These are phyloP conservation scores for Drosophila affinis DNA, from an alignment of 2,888 invertebrate genomes.

Conservation along the genomic window DNA sequence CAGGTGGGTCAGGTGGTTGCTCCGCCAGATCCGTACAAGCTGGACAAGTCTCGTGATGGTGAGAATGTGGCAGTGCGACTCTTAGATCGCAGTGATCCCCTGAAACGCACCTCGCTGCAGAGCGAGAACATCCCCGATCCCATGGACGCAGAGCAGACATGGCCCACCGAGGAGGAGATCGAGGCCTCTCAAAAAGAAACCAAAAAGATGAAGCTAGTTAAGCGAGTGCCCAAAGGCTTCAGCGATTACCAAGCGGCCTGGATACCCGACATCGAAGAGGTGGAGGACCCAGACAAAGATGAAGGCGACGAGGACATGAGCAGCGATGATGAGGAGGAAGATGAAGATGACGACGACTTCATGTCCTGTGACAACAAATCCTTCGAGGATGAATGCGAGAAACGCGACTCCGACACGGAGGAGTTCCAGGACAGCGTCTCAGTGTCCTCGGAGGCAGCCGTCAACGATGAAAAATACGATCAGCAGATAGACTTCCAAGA, in stretches of 20 bases:
- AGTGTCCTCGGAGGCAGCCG: slow-evolving; percentile 87
- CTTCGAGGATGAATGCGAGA: slow-evolving; percentile 83
- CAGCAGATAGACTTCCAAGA: slow-evolving; percentile 89
- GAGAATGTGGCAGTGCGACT: slow-evolving; percentile 81
- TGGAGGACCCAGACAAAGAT: slow-evolving; percentile 83
- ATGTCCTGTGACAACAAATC: slow-evolving; percentile 83
- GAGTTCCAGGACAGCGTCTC: slow-evolving; percentile 89
- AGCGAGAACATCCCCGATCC: slow-evolving; percentile 93
- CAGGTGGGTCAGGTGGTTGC: slow-evolving; percentile 93
- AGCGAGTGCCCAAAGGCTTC: slow-evolving; percentile 95
- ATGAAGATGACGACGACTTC: slow-evolving; percentile 77
- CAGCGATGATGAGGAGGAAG: slow-evolving; percentile 54
- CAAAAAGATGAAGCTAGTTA: slow-evolving; percentile 89
- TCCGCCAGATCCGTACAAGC: slow-evolving; percentile 88
- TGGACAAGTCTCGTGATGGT: slow-evolving; percentile 84
- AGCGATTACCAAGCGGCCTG: slow-evolving; percentile 98
- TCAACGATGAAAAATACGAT: slow-evolving; percentile 90
- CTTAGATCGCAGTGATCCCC: slow-evolving; percentile 86
- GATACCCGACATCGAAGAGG: slow-evolving; percentile 90
- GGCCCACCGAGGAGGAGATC: slow-evolving; percentile 97
- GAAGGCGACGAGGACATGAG: slow-evolving; percentile 55
- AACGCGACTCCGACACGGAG: slow-evolving; percentile 85
- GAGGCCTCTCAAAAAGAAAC: slow-evolving; percentile 86
- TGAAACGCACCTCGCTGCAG: slow-evolving; percentile 89
- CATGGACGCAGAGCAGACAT: slow-evolving; percentile 98